Evolutionary conservation across 1,140 invertebrate genomes (phyloP).

Genomic region (Lucilia cuprina): DNA sequence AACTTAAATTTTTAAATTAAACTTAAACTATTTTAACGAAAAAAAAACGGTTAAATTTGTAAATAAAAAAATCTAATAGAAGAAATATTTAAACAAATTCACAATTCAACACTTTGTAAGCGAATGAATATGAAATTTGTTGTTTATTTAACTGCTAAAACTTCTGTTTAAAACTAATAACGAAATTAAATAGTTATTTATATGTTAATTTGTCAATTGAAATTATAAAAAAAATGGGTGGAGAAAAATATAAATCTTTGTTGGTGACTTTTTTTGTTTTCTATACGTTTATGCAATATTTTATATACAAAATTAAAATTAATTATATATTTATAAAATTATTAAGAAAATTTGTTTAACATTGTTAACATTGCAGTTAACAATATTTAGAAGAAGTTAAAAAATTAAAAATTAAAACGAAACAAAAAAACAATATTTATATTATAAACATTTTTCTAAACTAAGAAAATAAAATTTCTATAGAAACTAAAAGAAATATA

Average conservation of each 20-base stretch:
- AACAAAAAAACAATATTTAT: conserved; percentile 32
- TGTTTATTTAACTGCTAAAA: conserved; percentile 12
- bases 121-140: neutral
- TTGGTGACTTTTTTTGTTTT: conserved; percentile 25
- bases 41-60: neutral
- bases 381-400: conserved; percentile 38
- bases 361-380: conserved; percentile 42
- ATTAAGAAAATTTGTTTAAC: neutral
- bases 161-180: conserved; percentile 25
- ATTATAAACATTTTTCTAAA: neutral
- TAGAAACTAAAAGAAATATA: neutral
- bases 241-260: conserved; percentile 37
- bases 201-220: conserved; percentile 37
- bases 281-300: neutral
- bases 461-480: neutral
- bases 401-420: conserved; percentile 36
- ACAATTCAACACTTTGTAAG: neutral
- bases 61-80: conserved; percentile 3
- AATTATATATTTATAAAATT: conserved; percentile 41
- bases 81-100: neutral
- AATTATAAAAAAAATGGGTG: conserved; percentile 40
- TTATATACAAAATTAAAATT: conserved; percentile 31
- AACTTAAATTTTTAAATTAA: conserved; percentile 1
- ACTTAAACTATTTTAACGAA: neutral
- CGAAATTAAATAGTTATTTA: conserved; percentile 30